A percentile compares a stretch with the other conserved stretches of the same genome.
Evolutionary conservation across 2,113 vertebrate species (phyloP).

Genomic region (Siniperca chuatsi): DNA sequence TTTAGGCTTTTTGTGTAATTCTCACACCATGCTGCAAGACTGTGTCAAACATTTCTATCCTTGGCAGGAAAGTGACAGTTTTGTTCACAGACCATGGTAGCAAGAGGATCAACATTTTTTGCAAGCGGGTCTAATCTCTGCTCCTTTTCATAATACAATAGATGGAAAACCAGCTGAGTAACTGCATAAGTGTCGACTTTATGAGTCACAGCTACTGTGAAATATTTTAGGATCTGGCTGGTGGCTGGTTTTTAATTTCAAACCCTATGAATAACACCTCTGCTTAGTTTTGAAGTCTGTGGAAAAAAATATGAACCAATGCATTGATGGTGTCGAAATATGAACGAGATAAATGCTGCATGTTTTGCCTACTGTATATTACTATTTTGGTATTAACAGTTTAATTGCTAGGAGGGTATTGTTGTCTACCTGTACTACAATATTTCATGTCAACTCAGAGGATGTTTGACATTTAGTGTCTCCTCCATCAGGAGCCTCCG

Average conservation of each 20-base stretch:
- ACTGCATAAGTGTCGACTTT: not conserved
- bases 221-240: conserved; percentile 17
- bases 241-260: conserved; percentile 30
- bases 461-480: not conserved
- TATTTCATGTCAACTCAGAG: not conserved
- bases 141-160: conserved; percentile 1
- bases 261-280: conserved; percentile 6
- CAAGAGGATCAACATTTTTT: conserved; percentile 35
- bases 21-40: conserved; percentile 24
- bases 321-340: not conserved
- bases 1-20: conserved; percentile 27
- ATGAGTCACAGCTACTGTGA: conserved; percentile 37
- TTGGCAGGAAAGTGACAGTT: conserved; percentile 13
- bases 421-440: not conserved
- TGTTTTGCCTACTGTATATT: not conserved
- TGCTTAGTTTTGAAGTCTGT: not conserved
- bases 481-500: not conserved
- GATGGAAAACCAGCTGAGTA: conserved; percentile 17
- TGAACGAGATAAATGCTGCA: not conserved
- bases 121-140: conserved; percentile 26
- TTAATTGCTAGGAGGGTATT: not conserved
- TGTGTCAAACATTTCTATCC: conserved; percentile 18
- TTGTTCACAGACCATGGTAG: conserved; percentile 20
- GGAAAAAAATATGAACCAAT: not conserved
- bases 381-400: not conserved